Percentiles rank a stretch among this genome's conserved stretches.
These are phyloP conservation scores for Sebastes melanostomus DNA, from an alignment of 2,797 vertebrate species.

Conservation along the genomic window DNA sequence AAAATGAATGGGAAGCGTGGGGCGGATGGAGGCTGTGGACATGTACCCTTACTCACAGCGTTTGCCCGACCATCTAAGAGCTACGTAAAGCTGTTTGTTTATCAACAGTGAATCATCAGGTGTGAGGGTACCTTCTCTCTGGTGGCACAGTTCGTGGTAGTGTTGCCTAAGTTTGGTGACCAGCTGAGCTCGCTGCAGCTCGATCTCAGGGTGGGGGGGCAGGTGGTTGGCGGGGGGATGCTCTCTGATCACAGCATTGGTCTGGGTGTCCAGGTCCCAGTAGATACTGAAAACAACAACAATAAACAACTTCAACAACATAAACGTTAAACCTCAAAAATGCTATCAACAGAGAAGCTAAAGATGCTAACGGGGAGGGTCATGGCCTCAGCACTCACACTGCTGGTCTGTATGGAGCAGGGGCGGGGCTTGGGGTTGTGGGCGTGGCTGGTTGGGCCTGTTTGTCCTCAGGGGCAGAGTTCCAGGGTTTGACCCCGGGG, in stretches of 20 bases:
- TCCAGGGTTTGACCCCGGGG: conserved; percentile 89
- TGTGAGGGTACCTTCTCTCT: conserved; percentile 89
- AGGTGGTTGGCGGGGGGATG: conserved; percentile 84
- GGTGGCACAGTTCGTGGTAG: conserved; percentile 96
- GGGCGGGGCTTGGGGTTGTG: conserved; percentile 65
- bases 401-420: conserved; percentile 89
- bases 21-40: too few species aligned
- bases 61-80: too few species aligned
- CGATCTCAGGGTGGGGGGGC: conserved; percentile 94
- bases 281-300: conserved; percentile 84
- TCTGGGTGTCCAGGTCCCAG: conserved; percentile 97
- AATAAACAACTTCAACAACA: not conserved
- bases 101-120: not conserved
- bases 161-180: conserved; percentile 94
- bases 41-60: too few species aligned
- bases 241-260: conserved; percentile 93
- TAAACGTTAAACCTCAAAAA: not conserved
- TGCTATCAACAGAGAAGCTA: not conserved
- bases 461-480: conserved; percentile 89
- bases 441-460: conserved; percentile 77
- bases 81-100: too few species aligned
- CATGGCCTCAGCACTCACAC: conserved; percentile 83
- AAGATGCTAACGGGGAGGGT: not conserved
- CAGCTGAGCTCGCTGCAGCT: conserved; percentile 93
- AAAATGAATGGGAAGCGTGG: too few species aligned